Conservation (phyloP, 1,140 invertebrate genomes). For the Trissolcus basalis region DNA sequence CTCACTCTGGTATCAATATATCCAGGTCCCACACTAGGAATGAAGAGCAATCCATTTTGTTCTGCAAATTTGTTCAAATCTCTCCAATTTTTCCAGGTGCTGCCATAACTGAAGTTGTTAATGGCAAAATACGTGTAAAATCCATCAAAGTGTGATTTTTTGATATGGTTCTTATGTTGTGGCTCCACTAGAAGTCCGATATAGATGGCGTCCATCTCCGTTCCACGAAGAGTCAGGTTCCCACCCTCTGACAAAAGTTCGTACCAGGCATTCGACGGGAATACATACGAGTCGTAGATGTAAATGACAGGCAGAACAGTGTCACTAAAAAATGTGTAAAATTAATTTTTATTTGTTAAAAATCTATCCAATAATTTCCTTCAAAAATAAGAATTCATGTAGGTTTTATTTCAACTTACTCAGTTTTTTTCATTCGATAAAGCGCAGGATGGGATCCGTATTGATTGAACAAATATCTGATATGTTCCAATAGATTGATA, state of each 20-base stretch:
- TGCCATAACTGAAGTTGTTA: slow-evolving; percentile 79
- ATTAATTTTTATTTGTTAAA: not conserved
- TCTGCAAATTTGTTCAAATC: slow-evolving; percentile 77
- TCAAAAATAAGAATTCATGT: no score
- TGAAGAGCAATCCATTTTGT: slow-evolving; percentile 78
- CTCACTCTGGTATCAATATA: slow-evolving; percentile 78
- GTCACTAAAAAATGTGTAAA: slow-evolving; percentile 58
- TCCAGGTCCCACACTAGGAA: slow-evolving; percentile 79
- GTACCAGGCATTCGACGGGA: slow-evolving; percentile 74
- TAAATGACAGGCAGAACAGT: slow-evolving; percentile 77
- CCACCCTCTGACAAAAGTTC: slow-evolving; percentile 75
- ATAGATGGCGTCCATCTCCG: slow-evolving; percentile 78
- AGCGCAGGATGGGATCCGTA: slow-evolving; percentile 75
- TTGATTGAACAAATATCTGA: slow-evolving; percentile 69
- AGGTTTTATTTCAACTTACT: slow-evolving; percentile 62
- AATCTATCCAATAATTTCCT: no score
- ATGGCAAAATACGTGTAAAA: slow-evolving; percentile 80
- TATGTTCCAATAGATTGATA: slow-evolving; percentile 72
- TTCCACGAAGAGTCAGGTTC: slow-evolving; percentile 75
- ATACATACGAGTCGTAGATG: slow-evolving; percentile 78
- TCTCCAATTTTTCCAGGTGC: slow-evolving; percentile 81
- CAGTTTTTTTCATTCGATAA: slow-evolving; percentile 74
- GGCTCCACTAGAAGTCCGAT: slow-evolving; percentile 76
- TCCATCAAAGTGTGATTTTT: slow-evolving; percentile 79
- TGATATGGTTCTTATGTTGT: slow-evolving; percentile 74